Evolutionary conservation across 1,140 invertebrate species (phyloP), one percentile per base, ranked within the genome.

Genomic region (Monomorium pharaonis): DNA sequence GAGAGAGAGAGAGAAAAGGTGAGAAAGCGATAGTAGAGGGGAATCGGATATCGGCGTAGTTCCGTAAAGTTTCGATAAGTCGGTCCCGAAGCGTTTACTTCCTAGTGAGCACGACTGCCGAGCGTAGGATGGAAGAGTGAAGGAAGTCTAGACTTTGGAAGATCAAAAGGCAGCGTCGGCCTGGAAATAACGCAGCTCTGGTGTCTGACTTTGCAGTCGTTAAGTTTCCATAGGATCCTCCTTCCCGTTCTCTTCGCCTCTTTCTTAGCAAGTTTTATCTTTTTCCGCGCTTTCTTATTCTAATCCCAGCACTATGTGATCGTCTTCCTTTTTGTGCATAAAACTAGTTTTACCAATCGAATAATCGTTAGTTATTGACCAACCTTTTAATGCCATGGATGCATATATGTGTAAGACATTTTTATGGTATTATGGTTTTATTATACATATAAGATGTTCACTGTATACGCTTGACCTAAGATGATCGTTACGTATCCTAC

Each of bases 21-120:
- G 14, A 54, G 21, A 56, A 16, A 24, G 58, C 0, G 27, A 2
- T 7, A 3, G 58, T 30, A 65, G 78, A 51, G 60, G 78, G 47
- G 16, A 62, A 78, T 51, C 85, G 84, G 85, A 91, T 89, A 90
- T 91, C 87, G 78, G 84, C 76, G 88, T 88, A 91, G 86, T 91
- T 85, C 85, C 67, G 88, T 88, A 90, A 93, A 93, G 92, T 93
- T 93, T 92, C 92, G 91, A 93, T 92, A 92, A 93, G 91, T 93
- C 90, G 90, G 87, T 86, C 84, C 76, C 67, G 86, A 75, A 91
- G 88, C 91, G 91, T 92, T 92, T 92, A 91, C 91, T 92, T 92
- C 88, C 85, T 92, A 85, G 86, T 80, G 88, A 89, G 87, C 84
- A 78, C 72, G 86, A 92, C 80, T 84, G 77, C 70, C 77, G 58